Percentiles rank a stretch among this genome's conserved stretches.
Conservation (phyloP, 1,140 invertebrate species). For the Arion vulgaris region DNA sequence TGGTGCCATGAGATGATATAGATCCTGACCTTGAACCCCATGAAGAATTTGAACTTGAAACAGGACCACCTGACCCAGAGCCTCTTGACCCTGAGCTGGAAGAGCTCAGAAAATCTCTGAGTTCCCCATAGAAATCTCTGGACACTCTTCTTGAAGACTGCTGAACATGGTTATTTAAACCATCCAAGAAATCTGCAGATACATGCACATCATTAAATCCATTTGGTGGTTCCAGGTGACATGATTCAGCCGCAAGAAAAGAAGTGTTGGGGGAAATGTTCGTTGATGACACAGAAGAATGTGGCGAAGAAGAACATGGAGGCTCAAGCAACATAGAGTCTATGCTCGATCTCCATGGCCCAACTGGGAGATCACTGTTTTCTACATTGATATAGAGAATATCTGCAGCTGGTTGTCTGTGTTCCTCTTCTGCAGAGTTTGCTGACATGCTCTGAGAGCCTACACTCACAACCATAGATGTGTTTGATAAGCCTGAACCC, state of each 20-base stretch:
- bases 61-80: background rate
- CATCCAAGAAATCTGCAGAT: conserved; percentile 16
- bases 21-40: conserved; percentile 35
- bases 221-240: background rate
- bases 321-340: background rate
- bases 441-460: background rate
- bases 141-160: background rate
- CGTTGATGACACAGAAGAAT: conserved; percentile 4
- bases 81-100: conserved; percentile 5
- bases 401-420: background rate
- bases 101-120: conserved; percentile 20
- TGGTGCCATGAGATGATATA: conserved; percentile 33
- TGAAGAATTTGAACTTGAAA: conserved; percentile 15
- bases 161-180: background rate
- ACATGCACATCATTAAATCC: background rate
- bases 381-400: conserved; percentile 1
- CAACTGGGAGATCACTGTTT: background rate
- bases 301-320: background rate
- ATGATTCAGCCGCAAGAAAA: background rate
- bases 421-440: conserved; percentile 6
- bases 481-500: background rate
- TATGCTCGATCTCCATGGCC: background rate
- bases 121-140: conserved; percentile 16
- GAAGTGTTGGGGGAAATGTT: conserved; percentile 17
- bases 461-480: conserved; percentile 10